phyloP scores from a whole-genome alignment of 2,888 invertebrate species.

The Malthinus seriepunctatus region DNA sequence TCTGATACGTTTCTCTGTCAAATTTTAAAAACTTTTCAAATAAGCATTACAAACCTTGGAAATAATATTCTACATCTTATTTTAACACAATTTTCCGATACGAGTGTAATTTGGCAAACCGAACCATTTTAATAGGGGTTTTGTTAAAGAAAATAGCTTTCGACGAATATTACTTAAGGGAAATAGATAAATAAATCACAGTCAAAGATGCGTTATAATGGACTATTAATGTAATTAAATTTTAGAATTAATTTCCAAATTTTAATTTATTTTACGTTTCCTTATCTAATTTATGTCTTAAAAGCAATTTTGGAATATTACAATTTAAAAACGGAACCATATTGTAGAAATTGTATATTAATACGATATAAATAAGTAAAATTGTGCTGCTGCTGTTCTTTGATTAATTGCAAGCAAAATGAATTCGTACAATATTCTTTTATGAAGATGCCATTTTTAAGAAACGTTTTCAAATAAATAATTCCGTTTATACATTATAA shows the following conservation, averaged over 20 bases:
- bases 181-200: slow-evolving; percentile 30
- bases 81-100: slow-evolving; percentile 26
- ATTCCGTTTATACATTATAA: too few species aligned
- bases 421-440: too few species aligned
- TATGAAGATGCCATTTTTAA: too few species aligned
- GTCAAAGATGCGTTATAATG: slow-evolving; percentile 27
- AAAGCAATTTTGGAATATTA: neutral
- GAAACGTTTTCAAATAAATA: too few species aligned
- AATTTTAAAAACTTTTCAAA: slow-evolving; percentile 35
- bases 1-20: slow-evolving; percentile 38
- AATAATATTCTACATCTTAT: slow-evolving; percentile 26
- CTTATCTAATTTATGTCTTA: slow-evolving; percentile 9
- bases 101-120: slow-evolving; percentile 24
- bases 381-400: too few species aligned
- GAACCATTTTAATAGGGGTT: slow-evolving; percentile 17
- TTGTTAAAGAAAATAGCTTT: slow-evolving; percentile 10
- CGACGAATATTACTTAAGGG: slow-evolving; percentile 15
- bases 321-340: neutral
- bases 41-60: slow-evolving; percentile 30
- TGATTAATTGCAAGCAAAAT: too few species aligned
- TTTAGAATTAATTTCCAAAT: slow-evolving; percentile 22
- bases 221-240: slow-evolving; percentile 26
- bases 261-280: slow-evolving; percentile 12
- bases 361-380: too few species aligned
- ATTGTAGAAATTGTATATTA: too few species aligned